These are phyloP conservation scores for Acanthococcus lagerstroemiae DNA, from an alignment of 2,888 invertebrate genomes.

Conservation along the genomic window DNA sequence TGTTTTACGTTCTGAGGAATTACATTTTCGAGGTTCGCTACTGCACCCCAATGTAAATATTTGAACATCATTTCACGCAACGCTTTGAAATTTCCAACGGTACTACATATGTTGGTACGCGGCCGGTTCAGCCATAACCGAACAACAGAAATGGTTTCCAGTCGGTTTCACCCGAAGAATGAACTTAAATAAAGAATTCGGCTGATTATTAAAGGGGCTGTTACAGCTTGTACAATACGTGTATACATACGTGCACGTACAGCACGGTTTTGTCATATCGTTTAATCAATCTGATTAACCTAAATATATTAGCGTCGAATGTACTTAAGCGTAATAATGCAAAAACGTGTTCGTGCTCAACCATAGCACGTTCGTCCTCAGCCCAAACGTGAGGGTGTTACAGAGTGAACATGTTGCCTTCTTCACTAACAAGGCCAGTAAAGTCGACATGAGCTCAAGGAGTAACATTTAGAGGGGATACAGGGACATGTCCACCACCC, in stretches of 20 bases:
- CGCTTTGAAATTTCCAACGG: not conserved
- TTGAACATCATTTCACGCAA: not conserved
- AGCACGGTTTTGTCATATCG: conserved; percentile 15
- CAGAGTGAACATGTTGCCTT: no score
- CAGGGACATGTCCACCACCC: no score
- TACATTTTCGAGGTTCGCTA: no score
- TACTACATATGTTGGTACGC: not conserved
- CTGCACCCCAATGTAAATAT: not conserved
- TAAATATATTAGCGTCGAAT: conserved; percentile 17
- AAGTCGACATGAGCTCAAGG: no score
- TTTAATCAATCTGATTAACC: conserved; percentile 28
- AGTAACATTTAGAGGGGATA: no score
- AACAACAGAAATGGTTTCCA: conserved; percentile 28
- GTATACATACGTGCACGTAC: no score
- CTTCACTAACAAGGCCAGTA: no score
- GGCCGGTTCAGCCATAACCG: not conserved
- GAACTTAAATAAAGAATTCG: conserved; percentile 7
- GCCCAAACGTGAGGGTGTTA: no score
- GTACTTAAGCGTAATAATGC: conserved; percentile 1
- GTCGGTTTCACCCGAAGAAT: conserved; percentile 34
- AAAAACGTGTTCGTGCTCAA: no score
- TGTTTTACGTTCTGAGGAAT: no score
- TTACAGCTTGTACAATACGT: conserved; percentile 10
- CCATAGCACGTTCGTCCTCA: no score
- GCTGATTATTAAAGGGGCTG: conserved; percentile 22